Evolutionary conservation across 2,888 invertebrate genomes (phyloP).

Genomic region (Artemia sinica): DNA sequence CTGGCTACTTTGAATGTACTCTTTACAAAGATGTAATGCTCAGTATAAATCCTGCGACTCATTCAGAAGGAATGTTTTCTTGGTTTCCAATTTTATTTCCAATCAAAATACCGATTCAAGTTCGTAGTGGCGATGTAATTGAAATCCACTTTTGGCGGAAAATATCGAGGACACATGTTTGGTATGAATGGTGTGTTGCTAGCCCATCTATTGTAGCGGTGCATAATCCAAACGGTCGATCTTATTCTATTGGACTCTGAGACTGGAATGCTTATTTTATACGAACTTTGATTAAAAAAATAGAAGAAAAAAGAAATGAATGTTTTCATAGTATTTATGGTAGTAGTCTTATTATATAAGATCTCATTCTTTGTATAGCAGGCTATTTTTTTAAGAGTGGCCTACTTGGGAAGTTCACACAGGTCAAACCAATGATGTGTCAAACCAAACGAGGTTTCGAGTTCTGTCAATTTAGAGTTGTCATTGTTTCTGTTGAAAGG

Average conservation of each 20-base stretch:
- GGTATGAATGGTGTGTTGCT: slow-evolving; percentile 84
- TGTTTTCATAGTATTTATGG: too few species aligned
- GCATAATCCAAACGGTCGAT: slow-evolving; percentile 54
- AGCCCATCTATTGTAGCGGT: slow-evolving; percentile 42
- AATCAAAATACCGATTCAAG: slow-evolving; percentile 36
- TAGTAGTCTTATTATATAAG: too few species aligned
- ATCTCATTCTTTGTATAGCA: too few species aligned
- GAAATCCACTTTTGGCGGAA: slow-evolving; percentile 73
- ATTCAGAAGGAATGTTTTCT: slow-evolving; percentile 81
- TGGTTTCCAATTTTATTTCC: slow-evolving; percentile 98
- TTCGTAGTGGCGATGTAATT: slow-evolving; percentile 44
- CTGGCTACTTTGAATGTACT: slow-evolving; percentile 80
- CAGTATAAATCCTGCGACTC: slow-evolving; percentile 74
- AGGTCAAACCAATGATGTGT: too few species aligned
- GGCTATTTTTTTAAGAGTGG: too few species aligned
- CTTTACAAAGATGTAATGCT: slow-evolving; percentile 66
- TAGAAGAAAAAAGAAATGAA: too few species aligned
- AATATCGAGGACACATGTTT: slow-evolving; percentile 58
- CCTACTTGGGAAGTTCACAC: too few species aligned
- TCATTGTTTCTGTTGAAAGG: too few species aligned
- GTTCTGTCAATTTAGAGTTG: too few species aligned
- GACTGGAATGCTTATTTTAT: not conserved
- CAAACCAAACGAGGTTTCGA: too few species aligned
- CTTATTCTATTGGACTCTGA: slow-evolving; percentile 48
- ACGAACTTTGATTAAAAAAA: not conserved